phyloP scores from a whole-genome alignment of 1,140 invertebrate species.

The Lutraria rhynchaena region DNA sequence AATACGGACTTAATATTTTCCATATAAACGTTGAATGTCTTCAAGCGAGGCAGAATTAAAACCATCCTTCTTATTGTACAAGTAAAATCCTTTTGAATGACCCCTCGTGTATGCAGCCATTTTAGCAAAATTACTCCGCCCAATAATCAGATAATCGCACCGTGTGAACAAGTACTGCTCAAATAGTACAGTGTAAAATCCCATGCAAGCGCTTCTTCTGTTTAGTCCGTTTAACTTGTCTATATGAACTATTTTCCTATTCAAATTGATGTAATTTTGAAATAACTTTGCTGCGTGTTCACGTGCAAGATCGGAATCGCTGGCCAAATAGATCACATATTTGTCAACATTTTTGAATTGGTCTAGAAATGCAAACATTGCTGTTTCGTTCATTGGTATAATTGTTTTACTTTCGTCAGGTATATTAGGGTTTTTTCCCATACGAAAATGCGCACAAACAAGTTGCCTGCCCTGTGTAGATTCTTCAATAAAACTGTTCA shows the following conservation, averaged over 20 bases:
- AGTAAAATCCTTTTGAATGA: background rate
- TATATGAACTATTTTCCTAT: conserved; percentile 7
- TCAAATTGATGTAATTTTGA: background rate
- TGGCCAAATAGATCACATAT: conserved; percentile 2
- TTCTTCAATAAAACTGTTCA: background rate
- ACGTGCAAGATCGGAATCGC: background rate
- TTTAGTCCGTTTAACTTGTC: background rate
- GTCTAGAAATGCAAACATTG: background rate
- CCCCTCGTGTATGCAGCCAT: conserved; percentile 3
- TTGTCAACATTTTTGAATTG: background rate
- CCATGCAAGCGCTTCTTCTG: background rate
- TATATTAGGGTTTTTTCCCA: background rate
- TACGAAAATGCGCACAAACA: background rate
- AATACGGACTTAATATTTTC: too few relatives aligned
- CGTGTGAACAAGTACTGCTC: background rate
- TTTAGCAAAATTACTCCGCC: background rate
- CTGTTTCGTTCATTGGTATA: background rate
- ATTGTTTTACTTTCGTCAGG: background rate
- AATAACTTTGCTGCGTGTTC: background rate
- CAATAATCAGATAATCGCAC: background rate
- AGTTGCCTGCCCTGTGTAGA: background rate
- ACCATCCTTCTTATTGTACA: too few relatives aligned
- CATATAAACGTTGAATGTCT: too few relatives aligned
- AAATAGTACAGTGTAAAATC: background rate
- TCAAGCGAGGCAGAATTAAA: too few relatives aligned